Evolutionary conservation across 2,888 invertebrate genomes (phyloP).

Genomic region (Lasius platythorax): DNA sequence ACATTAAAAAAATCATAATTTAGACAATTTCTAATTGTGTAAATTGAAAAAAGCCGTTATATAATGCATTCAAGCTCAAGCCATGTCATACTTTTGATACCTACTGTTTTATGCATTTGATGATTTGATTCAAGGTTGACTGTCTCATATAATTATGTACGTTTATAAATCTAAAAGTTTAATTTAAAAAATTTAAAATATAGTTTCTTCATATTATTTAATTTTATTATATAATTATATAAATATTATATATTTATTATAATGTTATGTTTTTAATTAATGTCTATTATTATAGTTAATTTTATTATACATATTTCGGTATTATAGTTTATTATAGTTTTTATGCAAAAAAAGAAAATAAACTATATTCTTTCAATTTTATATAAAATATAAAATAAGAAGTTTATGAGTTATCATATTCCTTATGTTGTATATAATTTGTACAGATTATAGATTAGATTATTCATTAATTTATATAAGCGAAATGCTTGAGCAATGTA

Average conservation of each 20-base stretch:
- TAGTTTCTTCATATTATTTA: no score
- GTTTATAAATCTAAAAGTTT: background rate
- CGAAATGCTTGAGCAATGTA: background rate
- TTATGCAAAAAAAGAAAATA: background rate
- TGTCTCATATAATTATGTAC: background rate
- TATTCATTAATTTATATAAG: conserved; percentile 1
- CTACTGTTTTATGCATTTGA: background rate
- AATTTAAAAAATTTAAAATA: background rate
- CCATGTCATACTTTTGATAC: background rate
- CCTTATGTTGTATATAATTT: background rate
- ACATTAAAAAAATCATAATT: background rate
- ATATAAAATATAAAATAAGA: background rate
- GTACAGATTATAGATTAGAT: background rate
- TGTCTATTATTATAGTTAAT: background rate
- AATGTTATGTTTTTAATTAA: background rate
- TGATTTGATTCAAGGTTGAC: background rate
- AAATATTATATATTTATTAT: no score
- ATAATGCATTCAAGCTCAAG: background rate
- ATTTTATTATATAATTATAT: no score
- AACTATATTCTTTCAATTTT: background rate
- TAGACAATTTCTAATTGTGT: background rate
- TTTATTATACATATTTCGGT: no score
- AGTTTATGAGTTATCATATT: background rate
- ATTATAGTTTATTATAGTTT: background rate
- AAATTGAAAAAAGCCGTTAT: background rate